Percentiles rank a stretch among this genome's conserved stretches.
Conservation (phyloP, 2,888 invertebrate genomes). For the Myopa testacea region DNA sequence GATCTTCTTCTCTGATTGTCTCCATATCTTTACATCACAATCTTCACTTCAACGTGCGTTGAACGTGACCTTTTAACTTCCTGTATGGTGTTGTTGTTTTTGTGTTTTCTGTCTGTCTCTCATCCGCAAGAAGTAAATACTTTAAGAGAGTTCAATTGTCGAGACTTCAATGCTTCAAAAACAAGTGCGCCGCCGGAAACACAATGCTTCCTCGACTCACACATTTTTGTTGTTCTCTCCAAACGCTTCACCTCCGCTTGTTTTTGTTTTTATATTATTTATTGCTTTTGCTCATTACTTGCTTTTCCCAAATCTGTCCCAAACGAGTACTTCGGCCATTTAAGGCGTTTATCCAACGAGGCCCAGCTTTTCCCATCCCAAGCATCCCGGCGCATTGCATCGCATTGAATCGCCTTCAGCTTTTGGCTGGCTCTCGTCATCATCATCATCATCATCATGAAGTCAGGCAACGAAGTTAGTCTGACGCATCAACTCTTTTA, state of each 20-base stretch:
- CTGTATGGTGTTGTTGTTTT: no score
- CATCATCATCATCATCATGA: not conserved
- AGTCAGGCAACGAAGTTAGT: not conserved
- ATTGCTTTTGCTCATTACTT: constrained; percentile 13
- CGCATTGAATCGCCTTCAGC: constrained; percentile 6
- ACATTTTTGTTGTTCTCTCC: no score
- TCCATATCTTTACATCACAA: no score
- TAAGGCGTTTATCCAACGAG: not conserved
- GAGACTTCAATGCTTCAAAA: not conserved
- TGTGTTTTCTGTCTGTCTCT: no score
- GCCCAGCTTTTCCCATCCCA: not conserved
- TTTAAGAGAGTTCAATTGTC: no score
- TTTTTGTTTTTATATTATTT: no score
- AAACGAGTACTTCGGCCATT: constrained; percentile 24
- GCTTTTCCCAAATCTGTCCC: constrained; percentile 20
- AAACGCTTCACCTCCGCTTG: no score
- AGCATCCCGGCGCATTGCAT: not conserved
- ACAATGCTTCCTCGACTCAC: no score
- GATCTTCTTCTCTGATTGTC: no score
- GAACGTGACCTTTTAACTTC: no score
- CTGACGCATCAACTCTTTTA: constrained; percentile 3
- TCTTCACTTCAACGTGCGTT: no score
- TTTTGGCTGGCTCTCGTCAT: not conserved
- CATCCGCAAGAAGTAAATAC: no score
- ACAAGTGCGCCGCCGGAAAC: not conserved